Conservation (phyloP, 2,797 vertebrate genomes). For the Pipistrellus kuhlii region DNA sequence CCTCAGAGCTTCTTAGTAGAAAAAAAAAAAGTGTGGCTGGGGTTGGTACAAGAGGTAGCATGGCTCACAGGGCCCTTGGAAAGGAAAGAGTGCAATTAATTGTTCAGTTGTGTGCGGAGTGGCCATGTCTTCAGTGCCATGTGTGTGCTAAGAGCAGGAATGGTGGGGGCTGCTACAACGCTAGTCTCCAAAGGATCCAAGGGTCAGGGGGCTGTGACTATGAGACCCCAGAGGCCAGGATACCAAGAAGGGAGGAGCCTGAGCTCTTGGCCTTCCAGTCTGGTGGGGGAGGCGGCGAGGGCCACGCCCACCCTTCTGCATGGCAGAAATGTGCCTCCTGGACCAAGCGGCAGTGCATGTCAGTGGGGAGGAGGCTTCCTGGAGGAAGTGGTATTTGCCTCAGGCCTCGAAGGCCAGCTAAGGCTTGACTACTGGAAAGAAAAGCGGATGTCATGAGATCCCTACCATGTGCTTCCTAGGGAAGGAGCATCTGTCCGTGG, state of each 20-base stretch:
- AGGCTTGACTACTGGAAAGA: neutral
- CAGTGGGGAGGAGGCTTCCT: neutral
- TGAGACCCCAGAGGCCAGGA: neutral
- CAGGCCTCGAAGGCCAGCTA: neutral
- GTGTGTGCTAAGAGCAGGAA: too few relatives aligned
- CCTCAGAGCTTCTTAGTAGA: constrained; percentile 38
- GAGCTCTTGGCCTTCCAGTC: neutral
- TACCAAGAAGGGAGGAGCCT: neutral
- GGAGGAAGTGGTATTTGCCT: neutral
- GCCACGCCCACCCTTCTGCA: neutral
- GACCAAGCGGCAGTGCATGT: neutral
- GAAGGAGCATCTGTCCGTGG: neutral
- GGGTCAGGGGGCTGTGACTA: neutral
- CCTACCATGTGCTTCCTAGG: neutral
- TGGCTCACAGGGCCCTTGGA: neutral
- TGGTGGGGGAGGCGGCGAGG: neutral
- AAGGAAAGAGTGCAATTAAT: neutral
- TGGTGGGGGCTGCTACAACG: neutral
- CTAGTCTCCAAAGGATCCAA: neutral
- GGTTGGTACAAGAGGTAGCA: neutral
- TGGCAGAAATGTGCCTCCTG: neutral
- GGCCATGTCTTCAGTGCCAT: neutral
- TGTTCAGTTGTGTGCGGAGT: neutral
- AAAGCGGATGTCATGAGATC: neutral
- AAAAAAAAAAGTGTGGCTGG: neutral